These are phyloP conservation scores for Cinara cedri DNA, from an alignment of 2,888 invertebrate species.

Conservation along the genomic window DNA sequence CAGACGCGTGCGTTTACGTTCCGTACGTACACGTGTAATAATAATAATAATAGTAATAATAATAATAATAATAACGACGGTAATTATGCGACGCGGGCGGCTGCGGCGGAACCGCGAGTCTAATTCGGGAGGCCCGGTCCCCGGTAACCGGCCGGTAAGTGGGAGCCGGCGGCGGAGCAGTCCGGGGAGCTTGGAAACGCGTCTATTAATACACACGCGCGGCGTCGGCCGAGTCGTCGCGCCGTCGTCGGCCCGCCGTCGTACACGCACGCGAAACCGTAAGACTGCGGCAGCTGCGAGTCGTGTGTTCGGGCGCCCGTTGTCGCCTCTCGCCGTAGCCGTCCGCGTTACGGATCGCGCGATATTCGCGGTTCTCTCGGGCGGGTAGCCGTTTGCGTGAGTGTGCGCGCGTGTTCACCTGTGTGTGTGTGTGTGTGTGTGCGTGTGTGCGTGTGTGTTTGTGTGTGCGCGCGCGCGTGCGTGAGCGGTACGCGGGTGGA, in stretches of 20 bases:
- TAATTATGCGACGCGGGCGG: too few species aligned
- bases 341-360: neutral
- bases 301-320: neutral
- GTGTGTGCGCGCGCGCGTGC: neutral
- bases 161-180: neutral
- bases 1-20: neutral
- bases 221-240: constrained; percentile 4
- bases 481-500: neutral
- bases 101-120: neutral
- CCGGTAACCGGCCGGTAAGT: neutral
- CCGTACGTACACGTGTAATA: neutral
- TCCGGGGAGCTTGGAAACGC: constrained; percentile 8
- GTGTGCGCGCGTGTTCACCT: neutral
- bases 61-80: too few species aligned
- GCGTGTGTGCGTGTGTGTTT: neutral
- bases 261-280: neutral
- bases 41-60: too few species aligned
- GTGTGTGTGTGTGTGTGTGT: neutral
- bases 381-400: too few species aligned
- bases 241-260: neutral
- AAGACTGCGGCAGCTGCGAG: neutral
- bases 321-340: neutral
- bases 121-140: constrained; percentile 5
- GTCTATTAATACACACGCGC: constrained; percentile 5
- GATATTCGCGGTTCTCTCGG: neutral